Evolutionary conservation across 2,888 invertebrate species (phyloP), one percentile per base, ranked within the genome.

Genomic region (Conistra vaccinii): DNA sequence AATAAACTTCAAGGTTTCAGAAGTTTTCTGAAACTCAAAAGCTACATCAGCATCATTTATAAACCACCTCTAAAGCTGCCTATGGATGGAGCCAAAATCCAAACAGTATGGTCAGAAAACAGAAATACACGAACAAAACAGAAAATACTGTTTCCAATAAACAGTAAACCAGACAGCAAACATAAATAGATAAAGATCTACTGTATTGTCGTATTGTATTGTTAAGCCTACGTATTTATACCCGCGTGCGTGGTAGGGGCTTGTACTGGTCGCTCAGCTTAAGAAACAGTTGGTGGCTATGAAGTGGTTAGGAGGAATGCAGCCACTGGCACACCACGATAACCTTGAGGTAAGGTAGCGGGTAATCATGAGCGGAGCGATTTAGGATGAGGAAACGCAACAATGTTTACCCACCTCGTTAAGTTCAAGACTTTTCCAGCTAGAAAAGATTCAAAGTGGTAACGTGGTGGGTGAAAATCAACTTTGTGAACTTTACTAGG

Each of bases 271-370:
- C 45, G 53, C 61, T 70, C 45, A 29, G 65, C 53, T 63, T 68
- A 60, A 84, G 67, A 67, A 74, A 87, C 78, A 73, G 81, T 84
- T 87, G 78, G 75, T 60, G 55, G 62, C 48, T 81, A 74, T 81
- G 58, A 74, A 86, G 88, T 86, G 81, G 86, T 78, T 85, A 80
- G 74, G 71, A 78, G 89, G 89, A 90, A 90, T 91, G 91, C 85
- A 84, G 87, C 78, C 82, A 85, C 85, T 87, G 77, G 87, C 81
- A 84, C 84, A 87, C 85, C 80, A 74, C 73, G 88, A 87, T 89
- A 91, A 91, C 91, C 91, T 91, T 91, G 90, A 89, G 78, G 66
- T 87, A 72, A 88, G 84, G 84, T 72, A 58, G 76, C 58, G 29
- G 7, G 7, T 12, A 23, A 32, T 20, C 58, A 80, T 75, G n/a